Evolutionary conservation across 2,113 vertebrate species (phyloP).

Genomic region (Sylvietta virens): DNA sequence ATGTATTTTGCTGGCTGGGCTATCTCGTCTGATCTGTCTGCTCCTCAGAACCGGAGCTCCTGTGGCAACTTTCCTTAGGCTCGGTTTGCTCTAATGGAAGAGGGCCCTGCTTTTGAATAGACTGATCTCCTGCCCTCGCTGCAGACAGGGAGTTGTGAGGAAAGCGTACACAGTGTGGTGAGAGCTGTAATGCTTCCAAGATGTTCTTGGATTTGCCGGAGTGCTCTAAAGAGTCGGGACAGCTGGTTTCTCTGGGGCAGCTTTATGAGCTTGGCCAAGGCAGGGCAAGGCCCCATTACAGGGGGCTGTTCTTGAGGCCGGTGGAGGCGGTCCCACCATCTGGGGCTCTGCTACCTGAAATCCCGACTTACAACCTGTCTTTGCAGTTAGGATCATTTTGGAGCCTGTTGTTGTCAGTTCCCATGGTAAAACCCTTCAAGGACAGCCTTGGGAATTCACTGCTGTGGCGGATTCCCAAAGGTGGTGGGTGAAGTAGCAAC

Average conservation of each 20-base stretch:
- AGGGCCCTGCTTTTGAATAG: background rate
- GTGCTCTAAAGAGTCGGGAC: background rate
- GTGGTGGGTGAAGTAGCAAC: background rate
- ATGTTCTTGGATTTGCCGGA: constrained; percentile 5
- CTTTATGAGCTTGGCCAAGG: background rate
- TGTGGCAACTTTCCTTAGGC: background rate
- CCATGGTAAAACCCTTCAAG: constrained; percentile 30
- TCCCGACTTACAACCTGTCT: background rate
- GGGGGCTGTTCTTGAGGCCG: background rate
- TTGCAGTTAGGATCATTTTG: background rate
- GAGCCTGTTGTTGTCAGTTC: constrained; percentile 27
- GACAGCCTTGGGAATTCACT: constrained; percentile 48
- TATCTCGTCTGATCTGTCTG: background rate
- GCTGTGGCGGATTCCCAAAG: constrained; percentile 34
- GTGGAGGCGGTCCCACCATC: background rate
- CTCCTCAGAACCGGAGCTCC: background rate
- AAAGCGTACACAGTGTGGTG: background rate
- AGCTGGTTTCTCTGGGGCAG: constrained; percentile 1
- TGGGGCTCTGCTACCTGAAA: background rate
- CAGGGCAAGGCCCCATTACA: background rate
- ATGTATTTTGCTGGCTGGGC: background rate
- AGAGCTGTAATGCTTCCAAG: constrained; percentile 31
- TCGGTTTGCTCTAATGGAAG: background rate
- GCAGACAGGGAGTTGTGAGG: background rate
- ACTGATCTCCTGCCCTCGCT: background rate